phyloP scores from a whole-genome alignment of 1,140 invertebrate species.

The Pogonomyrmex californicus region DNA sequence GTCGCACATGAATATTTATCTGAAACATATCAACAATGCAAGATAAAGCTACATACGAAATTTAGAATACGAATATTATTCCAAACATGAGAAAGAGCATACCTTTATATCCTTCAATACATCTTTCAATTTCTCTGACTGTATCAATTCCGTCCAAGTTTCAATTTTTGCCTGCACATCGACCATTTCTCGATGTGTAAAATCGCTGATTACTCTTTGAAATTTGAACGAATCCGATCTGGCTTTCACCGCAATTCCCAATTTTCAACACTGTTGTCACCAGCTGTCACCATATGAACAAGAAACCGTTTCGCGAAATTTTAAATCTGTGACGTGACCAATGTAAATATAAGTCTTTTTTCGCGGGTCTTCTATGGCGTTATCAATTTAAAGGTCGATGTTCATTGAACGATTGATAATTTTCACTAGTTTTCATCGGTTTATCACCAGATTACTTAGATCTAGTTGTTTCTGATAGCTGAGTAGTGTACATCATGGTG shows the following conservation, averaged over 20 bases:
- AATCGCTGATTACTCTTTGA: no score
- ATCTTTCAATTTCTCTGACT: constrained; percentile 52
- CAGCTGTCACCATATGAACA: no score
- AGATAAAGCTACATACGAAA: no score
- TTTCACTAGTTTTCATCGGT: not conserved
- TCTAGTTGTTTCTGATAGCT: no score
- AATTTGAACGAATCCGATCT: no score
- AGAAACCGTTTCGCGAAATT: not conserved
- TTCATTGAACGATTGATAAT: not conserved
- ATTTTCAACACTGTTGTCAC: not conserved
- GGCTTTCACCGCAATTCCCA: not conserved
- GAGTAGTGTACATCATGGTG: no score
- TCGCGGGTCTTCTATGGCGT: not conserved
- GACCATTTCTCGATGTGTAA: constrained; percentile 55
- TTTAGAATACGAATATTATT: not conserved
- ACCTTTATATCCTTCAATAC: constrained; percentile 70
- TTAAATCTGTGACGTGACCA: not conserved
- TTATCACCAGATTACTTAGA: not conserved
- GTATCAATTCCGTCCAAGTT: constrained; percentile 68
- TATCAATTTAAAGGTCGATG: not conserved
- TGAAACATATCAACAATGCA: constrained; percentile 53
- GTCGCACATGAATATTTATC: constrained; percentile 9
- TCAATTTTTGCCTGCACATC: constrained; percentile 51
- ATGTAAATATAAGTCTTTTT: not conserved
- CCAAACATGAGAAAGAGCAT: not conserved